Percentiles rank a stretch among this genome's conserved stretches.
phyloP scores from a whole-genome alignment of 2,113 vertebrate species.

The Danio rerio region DNA sequence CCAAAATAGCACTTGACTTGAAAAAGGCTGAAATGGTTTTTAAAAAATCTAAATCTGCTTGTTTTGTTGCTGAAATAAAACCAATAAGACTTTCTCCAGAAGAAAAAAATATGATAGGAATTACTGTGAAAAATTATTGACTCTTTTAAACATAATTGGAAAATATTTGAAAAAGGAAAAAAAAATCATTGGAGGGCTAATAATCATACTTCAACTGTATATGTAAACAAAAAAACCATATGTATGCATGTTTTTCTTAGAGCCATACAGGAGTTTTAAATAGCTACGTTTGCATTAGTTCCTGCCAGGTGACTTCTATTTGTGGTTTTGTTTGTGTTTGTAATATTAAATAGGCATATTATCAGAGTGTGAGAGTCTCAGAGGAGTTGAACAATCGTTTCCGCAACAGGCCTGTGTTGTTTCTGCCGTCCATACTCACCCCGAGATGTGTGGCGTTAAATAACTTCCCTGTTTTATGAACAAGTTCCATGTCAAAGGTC shows the following conservation, averaged over 20 bases:
- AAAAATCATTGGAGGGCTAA: not conserved
- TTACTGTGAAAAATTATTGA: too few relatives aligned
- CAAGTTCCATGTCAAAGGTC: slow-evolving; percentile 59
- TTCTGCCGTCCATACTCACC: slow-evolving; percentile 41
- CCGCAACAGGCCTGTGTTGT: slow-evolving; percentile 21
- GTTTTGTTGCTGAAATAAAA: too few relatives aligned
- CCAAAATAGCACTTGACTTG: too few relatives aligned
- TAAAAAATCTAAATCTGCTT: too few relatives aligned
- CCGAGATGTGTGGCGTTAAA: slow-evolving; percentile 51
- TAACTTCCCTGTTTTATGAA: slow-evolving; percentile 59
- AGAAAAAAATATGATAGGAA: too few relatives aligned
- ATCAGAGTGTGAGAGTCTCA: slow-evolving; percentile 2
- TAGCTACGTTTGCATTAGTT: slow-evolving; percentile 10
- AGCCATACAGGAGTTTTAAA: slow-evolving; percentile 1
- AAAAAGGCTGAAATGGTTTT: too few relatives aligned
- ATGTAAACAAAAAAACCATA: slow-evolving; percentile 9
- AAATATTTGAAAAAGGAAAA: too few relatives aligned
- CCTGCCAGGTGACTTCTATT: slow-evolving; percentile 20
- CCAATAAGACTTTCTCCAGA: too few relatives aligned
- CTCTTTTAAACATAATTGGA: too few relatives aligned
- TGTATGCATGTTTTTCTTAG: not conserved
- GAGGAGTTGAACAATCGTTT: slow-evolving; percentile 26
- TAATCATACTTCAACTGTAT: not conserved
- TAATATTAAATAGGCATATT: slow-evolving; percentile 4
- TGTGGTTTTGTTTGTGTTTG: not conserved